Evolutionary conservation across 2,888 invertebrate species (phyloP).

Genomic region (Dione vanillae): DNA sequence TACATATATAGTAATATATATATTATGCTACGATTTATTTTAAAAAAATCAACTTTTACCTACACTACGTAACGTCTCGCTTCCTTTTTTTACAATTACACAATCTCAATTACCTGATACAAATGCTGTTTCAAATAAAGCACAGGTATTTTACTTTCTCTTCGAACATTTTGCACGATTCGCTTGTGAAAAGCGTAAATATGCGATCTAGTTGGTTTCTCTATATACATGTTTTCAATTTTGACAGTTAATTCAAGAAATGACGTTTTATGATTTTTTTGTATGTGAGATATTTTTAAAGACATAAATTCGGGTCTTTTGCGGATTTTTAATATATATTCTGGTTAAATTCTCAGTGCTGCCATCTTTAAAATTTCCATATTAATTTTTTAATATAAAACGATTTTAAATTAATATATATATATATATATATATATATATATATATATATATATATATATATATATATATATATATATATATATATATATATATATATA

Average conservation of each 20-base stretch:
- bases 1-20: too few relatives aligned
- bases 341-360: too few relatives aligned
- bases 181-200: background rate
- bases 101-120: slow-evolving; percentile 9
- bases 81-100: slow-evolving; percentile 11
- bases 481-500: too few relatives aligned
- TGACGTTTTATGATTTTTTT: background rate
- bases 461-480: too few relatives aligned
- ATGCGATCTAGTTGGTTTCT: background rate
- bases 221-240: slow-evolving; percentile 1
- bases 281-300: background rate
- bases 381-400: too few relatives aligned
- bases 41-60: background rate
- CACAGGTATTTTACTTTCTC: slow-evolving; percentile 15
- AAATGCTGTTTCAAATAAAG: slow-evolving; percentile 21
- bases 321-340: too few relatives aligned
- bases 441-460: too few relatives aligned
- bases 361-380: too few relatives aligned
- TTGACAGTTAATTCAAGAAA: slow-evolving; percentile 9
- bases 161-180: slow-evolving; percentile 19
- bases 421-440: too few relatives aligned
- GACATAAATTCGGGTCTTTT: background rate
- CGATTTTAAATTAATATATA: too few relatives aligned
- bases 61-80: background rate
- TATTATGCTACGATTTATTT: too few relatives aligned